Conservation (phyloP, 2,113 vertebrate genomes). For the Forbesichthys papilliferus region DNA sequence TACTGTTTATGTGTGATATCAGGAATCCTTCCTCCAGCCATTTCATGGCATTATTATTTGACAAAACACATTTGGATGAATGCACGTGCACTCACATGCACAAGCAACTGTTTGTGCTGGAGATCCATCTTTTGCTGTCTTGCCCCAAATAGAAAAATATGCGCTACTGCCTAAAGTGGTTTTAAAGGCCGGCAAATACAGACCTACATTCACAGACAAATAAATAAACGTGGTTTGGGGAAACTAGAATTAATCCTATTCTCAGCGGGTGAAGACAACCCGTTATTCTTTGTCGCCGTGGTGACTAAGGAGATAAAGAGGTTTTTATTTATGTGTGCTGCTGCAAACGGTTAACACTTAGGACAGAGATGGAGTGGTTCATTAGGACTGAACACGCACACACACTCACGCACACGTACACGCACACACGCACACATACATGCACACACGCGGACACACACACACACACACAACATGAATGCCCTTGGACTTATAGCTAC, state of each 20-base stretch:
- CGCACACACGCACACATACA: constrained; percentile 15
- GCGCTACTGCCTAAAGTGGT: background rate
- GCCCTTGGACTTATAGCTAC: no score
- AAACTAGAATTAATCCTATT: background rate
- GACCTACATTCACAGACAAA: background rate
- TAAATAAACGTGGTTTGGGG: background rate
- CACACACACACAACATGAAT: background rate
- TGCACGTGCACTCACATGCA: no score
- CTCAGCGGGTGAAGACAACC: background rate
- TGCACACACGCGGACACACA: background rate
- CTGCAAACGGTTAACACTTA: background rate
- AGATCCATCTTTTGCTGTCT: background rate
- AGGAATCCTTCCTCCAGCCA: no score
- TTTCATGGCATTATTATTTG: no score
- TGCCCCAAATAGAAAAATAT: background rate
- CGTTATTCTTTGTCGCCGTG: background rate
- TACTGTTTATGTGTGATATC: no score
- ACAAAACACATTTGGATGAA: no score
- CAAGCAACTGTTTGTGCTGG: background rate
- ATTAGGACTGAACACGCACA: background rate
- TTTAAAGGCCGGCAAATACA: no score
- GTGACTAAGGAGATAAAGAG: background rate
- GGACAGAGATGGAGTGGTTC: background rate
- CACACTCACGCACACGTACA: background rate
- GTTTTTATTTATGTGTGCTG: background rate